Conservation (phyloP, 1,140 invertebrate genomes). For the Lepidurus apus region DNA sequence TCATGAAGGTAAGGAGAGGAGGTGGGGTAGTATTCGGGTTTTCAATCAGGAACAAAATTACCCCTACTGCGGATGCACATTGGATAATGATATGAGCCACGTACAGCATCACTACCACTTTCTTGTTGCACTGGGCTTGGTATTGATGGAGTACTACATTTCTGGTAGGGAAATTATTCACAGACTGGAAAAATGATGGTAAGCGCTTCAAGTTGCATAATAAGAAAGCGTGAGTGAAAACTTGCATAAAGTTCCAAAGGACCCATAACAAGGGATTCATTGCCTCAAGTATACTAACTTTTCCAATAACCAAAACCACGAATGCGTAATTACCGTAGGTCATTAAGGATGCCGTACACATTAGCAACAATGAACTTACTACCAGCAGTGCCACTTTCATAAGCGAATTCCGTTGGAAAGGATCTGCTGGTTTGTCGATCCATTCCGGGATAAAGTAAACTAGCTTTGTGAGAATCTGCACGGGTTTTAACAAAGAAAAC, state of each 20-base stretch:
- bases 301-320: neutral
- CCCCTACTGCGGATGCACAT: neutral
- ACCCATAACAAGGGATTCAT: neutral
- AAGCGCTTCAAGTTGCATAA: neutral
- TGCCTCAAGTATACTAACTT: neutral
- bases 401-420: neutral
- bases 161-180: neutral
- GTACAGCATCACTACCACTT: neutral
- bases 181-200: neutral
- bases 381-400: neutral
- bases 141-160: neutral
- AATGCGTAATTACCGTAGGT: neutral
- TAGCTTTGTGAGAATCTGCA: neutral
- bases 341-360: neutral
- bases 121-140: neutral
- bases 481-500: neutral
- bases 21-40: neutral
- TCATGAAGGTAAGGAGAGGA: neutral
- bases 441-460: neutral
- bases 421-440: neutral
- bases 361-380: neutral
- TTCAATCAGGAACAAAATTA: neutral
- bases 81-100: neutral
- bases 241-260: neutral
- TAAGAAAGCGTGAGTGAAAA: neutral